These are phyloP conservation scores for Kradibia gibbosae DNA, from an alignment of 1,140 invertebrate species.

Conservation along the genomic window DNA sequence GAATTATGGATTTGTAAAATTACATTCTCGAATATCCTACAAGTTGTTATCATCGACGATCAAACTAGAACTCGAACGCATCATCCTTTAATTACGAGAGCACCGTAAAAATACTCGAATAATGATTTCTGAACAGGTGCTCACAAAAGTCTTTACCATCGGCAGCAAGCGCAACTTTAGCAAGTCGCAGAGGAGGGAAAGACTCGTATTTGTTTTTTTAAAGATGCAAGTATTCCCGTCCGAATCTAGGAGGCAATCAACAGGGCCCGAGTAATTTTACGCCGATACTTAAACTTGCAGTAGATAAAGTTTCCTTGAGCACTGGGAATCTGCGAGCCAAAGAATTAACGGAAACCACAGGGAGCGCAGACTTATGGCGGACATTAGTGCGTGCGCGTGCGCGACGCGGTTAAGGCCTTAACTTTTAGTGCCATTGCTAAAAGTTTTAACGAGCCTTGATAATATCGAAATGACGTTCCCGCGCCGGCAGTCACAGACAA, in stretches of 20 bases:
- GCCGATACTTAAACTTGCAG: conserved; percentile 44
- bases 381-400: background rate
- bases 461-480: conserved; percentile 38
- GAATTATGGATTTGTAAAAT: background rate
- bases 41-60: background rate
- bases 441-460: conserved; percentile 45
- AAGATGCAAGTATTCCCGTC: background rate
- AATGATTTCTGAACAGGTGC: conserved; percentile 26
- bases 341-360: conserved; percentile 47
- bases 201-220: conserved; percentile 30
- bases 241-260: conserved; percentile 35
- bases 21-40: too few relatives aligned
- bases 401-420: conserved; percentile 19
- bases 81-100: conserved; percentile 7
- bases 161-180: too few relatives aligned
- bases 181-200: background rate
- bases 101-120: background rate
- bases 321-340: conserved; percentile 16
- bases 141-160: background rate
- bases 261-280: conserved; percentile 37
- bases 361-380: background rate
- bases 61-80: background rate
- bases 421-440: conserved; percentile 45
- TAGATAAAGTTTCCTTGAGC: conserved; percentile 40
- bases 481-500: background rate